phyloP scores from a whole-genome alignment of 2,113 vertebrate genomes.

The Centropus bengalensis region DNA sequence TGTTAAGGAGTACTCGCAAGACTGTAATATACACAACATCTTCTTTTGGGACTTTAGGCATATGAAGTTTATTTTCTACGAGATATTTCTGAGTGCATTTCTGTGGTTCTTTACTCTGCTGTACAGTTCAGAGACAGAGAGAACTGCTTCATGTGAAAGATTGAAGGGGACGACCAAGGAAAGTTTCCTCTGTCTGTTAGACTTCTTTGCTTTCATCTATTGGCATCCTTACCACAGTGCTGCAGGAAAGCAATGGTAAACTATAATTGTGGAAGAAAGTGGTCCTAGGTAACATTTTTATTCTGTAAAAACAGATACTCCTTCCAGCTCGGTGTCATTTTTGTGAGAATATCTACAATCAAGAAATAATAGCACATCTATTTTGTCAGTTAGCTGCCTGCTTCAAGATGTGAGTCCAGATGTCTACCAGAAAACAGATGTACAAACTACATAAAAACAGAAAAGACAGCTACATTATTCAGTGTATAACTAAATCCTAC shows the following conservation, averaged over 20 bases:
- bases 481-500: neutral
- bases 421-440: constrained; percentile 44
- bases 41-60: neutral
- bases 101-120: neutral
- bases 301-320: neutral
- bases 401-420: constrained; percentile 9
- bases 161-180: neutral
- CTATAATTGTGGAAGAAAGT: neutral
- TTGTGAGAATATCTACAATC: neutral
- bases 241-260: neutral
- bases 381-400: neutral
- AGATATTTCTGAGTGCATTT: neutral
- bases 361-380: neutral
- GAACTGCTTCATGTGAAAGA: neutral
- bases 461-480: neutral
- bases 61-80: neutral
- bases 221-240: neutral
- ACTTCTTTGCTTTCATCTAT: neutral
- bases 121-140: neutral
- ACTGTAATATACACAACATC: rapidly evolving
- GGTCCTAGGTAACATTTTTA: neutral
- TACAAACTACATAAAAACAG: neutral
- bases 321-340: neutral
- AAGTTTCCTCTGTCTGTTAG: neutral
- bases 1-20: neutral